A percentile compares a stretch with the other conserved stretches of the same genome.
phyloP scores from a whole-genome alignment of 2,113 vertebrate species.

The Corythoichthys haematopterus region DNA sequence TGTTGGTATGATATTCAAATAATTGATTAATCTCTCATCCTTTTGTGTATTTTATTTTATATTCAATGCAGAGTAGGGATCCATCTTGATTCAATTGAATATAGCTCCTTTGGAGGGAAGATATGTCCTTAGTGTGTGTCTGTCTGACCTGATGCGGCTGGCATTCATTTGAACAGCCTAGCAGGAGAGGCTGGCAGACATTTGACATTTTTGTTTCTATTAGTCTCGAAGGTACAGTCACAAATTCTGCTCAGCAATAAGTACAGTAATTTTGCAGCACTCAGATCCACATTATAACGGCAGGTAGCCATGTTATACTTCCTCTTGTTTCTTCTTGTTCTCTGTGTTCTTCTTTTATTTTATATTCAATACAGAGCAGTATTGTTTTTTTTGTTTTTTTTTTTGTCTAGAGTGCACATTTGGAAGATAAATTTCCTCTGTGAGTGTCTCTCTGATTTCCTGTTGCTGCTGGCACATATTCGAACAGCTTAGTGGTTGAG shows the following conservation, averaged over 20 bases:
- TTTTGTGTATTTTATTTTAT: background rate
- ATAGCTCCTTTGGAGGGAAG: background rate
- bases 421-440: background rate
- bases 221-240: background rate
- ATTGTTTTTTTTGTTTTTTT: background rate
- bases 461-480: background rate
- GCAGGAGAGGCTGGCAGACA: background rate
- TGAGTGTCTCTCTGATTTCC: background rate
- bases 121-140: background rate
- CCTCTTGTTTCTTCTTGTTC: background rate
- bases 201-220: background rate
- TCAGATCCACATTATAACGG: background rate
- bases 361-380: background rate
- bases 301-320: background rate
- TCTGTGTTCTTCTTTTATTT: background rate
- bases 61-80: background rate
- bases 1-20: background rate
- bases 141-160: background rate
- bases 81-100: background rate
- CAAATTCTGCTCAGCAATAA: background rate
- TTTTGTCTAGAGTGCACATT: background rate
- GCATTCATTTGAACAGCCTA: background rate
- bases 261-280: background rate
- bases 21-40: background rate
- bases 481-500: background rate